These are phyloP conservation scores for Mimas tiliae DNA, from an alignment of 2,888 invertebrate genomes.

Conservation along the genomic window DNA sequence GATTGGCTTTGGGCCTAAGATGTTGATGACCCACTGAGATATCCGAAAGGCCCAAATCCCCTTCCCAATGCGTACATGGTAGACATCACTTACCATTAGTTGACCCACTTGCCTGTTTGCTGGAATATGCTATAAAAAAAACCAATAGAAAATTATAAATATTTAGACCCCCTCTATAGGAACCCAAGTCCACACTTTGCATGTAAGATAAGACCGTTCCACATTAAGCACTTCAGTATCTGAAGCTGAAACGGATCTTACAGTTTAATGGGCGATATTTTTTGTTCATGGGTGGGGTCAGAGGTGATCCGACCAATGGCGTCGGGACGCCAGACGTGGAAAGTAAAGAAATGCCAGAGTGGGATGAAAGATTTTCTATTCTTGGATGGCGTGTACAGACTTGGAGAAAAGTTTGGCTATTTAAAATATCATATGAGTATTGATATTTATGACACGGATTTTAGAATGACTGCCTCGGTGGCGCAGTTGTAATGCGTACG, in stretches of 20 bases:
- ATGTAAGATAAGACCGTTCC: constrained; percentile 64
- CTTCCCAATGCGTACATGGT: no score
- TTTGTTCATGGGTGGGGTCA: constrained; percentile 81
- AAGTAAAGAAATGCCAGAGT: constrained; percentile 57
- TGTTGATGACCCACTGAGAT: no score
- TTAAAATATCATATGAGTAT: no score
- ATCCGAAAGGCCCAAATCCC: no score
- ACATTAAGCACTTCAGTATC: constrained; percentile 64
- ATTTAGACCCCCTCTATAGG: background rate
- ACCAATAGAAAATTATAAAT: no score
- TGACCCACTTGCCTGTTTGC: no score
- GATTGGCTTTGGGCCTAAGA: no score
- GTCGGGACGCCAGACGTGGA: constrained; percentile 52
- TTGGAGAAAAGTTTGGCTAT: constrained; percentile 38
- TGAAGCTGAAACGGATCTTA: constrained; percentile 74
- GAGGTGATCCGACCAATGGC: constrained; percentile 77
- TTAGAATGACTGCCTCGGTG: no score
- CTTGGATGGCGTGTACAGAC: constrained; percentile 50
- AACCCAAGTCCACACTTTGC: constrained; percentile 21
- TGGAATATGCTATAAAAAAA: no score
- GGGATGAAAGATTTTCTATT: constrained; percentile 73
- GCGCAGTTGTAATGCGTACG: no score
- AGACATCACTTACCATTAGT: no score
- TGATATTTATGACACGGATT: no score
- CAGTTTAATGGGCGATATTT: constrained; percentile 80